Evolutionary conservation across 1,140 invertebrate genomes (phyloP), one percentile per base, ranked within the genome.

Genomic region (Adoxophyes honmai): DNA sequence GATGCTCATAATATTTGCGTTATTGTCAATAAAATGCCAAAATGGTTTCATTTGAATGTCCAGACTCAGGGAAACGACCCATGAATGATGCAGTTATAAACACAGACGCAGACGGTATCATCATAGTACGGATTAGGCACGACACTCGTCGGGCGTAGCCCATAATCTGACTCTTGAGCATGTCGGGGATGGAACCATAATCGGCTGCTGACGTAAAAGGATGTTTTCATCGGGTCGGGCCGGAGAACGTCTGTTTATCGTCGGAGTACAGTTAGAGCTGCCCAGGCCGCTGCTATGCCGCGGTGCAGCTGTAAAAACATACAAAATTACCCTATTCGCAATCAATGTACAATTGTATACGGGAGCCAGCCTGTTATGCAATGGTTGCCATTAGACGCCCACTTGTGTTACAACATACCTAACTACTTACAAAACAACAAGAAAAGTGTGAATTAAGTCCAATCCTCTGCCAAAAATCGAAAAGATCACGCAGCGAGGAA

Each of bases 221-320:
- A 86, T 88, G 85, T 88, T 86, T 86, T 88, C 85, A 84, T 78
- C 85, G 73, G 70, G 80, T 71, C 78, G 76, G 82, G 75, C 80
- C 73, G 72, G 73, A 68, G 74, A 75, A 75, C 72, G 85, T 82
- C 85, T 88, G 85, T 84, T 86, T 88, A 86, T 86, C 77, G 85
- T 88, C 85, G 66, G 63, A 60, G 62, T 67, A 79, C 82, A 83
- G 82, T 84, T 81, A 80, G 66, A 86, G 72, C 73, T 81, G 76
- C 67, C 68, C 66, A 71, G 75, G 63, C 75, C 72, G 68, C 36
- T 77, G 70, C 79, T 83, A 83, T 76, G 73, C 69, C 68, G 69
- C 78, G 78, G 56, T 85, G 81, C 85, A 88, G 85, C 83, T 88
- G 82, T 86, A 82, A 83, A 88, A 86, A 86, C 74, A 84, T 70